Evolutionary conservation across 2,888 invertebrate genomes (phyloP), one percentile per base, ranked within the genome.

Genomic region (Xestia c-nigrum): DNA sequence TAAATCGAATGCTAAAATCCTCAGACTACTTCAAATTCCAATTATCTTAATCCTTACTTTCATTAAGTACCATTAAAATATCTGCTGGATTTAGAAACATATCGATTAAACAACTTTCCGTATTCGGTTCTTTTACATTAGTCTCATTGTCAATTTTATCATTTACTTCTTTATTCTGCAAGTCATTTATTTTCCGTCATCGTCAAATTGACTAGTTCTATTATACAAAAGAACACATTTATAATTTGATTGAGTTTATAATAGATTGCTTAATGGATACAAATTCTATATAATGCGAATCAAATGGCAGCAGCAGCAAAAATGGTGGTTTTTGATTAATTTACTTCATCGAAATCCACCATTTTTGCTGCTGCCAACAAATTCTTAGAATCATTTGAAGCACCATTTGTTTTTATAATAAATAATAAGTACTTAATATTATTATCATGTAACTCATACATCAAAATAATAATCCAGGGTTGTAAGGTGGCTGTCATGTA

Each of bases 31-130:
- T 78, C 6, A 40, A 71, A 83, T 74, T 83, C 40, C 74, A 83
- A 79, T 87, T 70, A 84, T 38, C 43, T 67, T 83, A 74, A 79
- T 81, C 65, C 72, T 64, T 75, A 72, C 61, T 77, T 83, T 78
- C 71, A 75, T 78, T 79, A 52, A 61, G 38, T 38, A 6, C 21
- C 63, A 74, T 80, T 80, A 74, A 66, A 81, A 81, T 69, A 64
- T 68, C 72, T 50, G 6, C 72, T 70, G 1, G 59, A 79, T 80
- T 81, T 75, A 75, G 83, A 78, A 55, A 69, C 50, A 75, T 73
- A 75, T 59, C 69, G 64, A 66, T 68, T 75, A n/a, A 38, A 72
- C 72, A 72, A 74, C 77, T 63, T 85, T 78, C 81, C 80, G 5
- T 81, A 64, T 83, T 81, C 77, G 73, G 78, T 38, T 52, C 16